Conservation (phyloP, 2,888 invertebrate genomes). For the Euproctis similis region DNA sequence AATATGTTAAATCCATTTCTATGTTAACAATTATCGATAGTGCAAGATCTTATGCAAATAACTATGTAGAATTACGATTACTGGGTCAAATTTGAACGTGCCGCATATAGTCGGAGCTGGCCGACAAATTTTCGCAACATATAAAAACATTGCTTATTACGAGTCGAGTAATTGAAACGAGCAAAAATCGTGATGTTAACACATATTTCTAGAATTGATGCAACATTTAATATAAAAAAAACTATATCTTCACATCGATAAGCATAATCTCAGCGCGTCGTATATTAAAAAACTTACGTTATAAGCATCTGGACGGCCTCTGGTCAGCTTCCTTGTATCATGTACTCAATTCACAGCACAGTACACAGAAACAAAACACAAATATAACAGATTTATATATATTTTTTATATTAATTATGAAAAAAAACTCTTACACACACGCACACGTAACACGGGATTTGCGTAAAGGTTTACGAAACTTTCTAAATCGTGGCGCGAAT, state of each 20-base stretch:
- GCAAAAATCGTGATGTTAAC: not conserved
- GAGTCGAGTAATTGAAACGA: not conserved
- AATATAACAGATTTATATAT: conserved; percentile 27
- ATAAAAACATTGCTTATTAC: conserved; percentile 9
- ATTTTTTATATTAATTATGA: conserved; percentile 24
- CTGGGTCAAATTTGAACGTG: conserved; percentile 20
- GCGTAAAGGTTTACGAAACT: conserved; percentile 40
- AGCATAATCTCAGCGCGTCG: conserved; percentile 23
- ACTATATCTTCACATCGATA: not conserved
- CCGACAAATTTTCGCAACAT: conserved; percentile 19
- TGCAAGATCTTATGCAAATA: conserved; percentile 14
- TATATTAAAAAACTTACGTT: conserved; percentile 53
- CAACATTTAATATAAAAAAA: not conserved
- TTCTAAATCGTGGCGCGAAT: conserved; percentile 53
- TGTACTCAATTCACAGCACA: conserved; percentile 53
- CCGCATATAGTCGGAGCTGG: conserved; percentile 7
- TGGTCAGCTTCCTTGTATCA: conserved; percentile 53
- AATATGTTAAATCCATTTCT: conserved; percentile 3
- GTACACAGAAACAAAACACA: conserved; percentile 42
- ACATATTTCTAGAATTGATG: not conserved
- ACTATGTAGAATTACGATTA: conserved; percentile 11
- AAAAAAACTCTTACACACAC: conserved; percentile 38
- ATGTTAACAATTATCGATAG: conserved; percentile 4
- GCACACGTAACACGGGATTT: conserved; percentile 34
- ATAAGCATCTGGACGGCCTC: conserved; percentile 57